Percentiles rank a stretch among this genome's conserved stretches.
phyloP scores from a whole-genome alignment of 2,797 vertebrate species.

The Crenichthys baileyi region DNA sequence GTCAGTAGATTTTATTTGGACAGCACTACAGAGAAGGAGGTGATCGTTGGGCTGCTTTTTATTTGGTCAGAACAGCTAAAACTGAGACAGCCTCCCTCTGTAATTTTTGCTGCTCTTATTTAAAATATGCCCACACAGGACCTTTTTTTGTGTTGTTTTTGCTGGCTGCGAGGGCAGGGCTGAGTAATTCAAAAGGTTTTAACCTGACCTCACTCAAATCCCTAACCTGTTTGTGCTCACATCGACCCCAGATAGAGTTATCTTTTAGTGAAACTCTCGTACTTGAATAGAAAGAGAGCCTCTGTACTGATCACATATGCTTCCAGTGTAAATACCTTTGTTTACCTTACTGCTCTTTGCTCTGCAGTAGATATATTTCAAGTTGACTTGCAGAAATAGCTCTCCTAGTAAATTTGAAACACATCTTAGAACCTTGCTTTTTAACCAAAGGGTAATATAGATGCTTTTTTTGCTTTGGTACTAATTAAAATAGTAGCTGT shows the following conservation, averaged over 20 bases:
- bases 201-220: too few species aligned
- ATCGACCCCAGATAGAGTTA: too few species aligned
- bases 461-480: slow-evolving; percentile 86
- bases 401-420: slow-evolving; percentile 61
- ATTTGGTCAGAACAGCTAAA: not conserved
- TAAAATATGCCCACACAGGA: not conserved
- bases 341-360: slow-evolving; percentile 54
- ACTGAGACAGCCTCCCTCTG: not conserved
- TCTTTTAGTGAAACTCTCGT: too few species aligned
- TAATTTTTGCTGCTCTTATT: not conserved
- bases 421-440: slow-evolving; percentile 86
- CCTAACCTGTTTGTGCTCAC: too few species aligned
- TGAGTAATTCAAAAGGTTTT: not conserved
- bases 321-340: slow-evolving; percentile 26
- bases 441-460: slow-evolving; percentile 88
- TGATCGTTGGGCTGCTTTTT: not conserved
- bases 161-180: not conserved
- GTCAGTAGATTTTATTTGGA: too few species aligned
- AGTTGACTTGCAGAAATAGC: slow-evolving; percentile 46
- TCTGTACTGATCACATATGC: slow-evolving; percentile 16
- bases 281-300: too few species aligned
- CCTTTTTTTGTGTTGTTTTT: not conserved
- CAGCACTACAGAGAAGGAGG: slow-evolving; percentile 10
- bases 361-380: slow-evolving; percentile 31
- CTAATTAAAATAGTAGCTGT: slow-evolving; percentile 95